Evolutionary conservation across 2,888 invertebrate genomes (phyloP), one percentile per base, ranked within the genome.

Genomic region (Tinea trinotella): DNA sequence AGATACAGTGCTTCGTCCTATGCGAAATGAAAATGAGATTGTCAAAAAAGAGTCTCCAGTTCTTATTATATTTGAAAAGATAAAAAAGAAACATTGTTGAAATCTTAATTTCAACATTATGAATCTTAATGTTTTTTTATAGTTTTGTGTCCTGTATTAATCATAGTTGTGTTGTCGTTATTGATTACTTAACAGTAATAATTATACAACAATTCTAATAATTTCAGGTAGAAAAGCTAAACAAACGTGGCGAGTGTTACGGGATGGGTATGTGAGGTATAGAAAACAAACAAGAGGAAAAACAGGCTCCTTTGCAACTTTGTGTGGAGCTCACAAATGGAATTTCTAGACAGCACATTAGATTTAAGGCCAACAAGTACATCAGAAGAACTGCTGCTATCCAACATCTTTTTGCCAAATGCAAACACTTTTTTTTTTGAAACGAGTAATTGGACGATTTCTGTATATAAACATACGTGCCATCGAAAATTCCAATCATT

Each of bases 181-280:
- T n/a, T n/a, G n/a, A n/a, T n/a, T n/a, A n/a, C n/a, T n/a, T n/a
- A n/a, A n/a, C n/a, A n/a, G n/a, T n/a, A n/a, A n/a, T 18, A 18
- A 10, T 19, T 20, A n/a, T 18, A 20, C 13, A 10, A n/a, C n/a
- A 20, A n/a, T 50, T 22, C 12, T n/a, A 10, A 12, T 17, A 19
- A 19, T 58, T 61, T 4, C 59, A 69, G 69, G 59, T 59, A 63
- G 66, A 5, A 54, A 62, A 35, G 63, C 64, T 34, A 65, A 58
- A 59, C 61, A 61, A 5, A 68, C 68, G 61, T 69, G 69, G 68
- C 68, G 68, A 56, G 66, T 64, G 0, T 59, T 69, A 18, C 61
- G 65, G 61, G 69, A 69, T 48, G 63, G 64, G 13, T 68, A 67
- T 55, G 67, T 64, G 4, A 68, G 66, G 46, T 64, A 63, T 54